Conservation (phyloP, 2,113 vertebrate genomes). For the Colistium nudipinnis region DNA sequence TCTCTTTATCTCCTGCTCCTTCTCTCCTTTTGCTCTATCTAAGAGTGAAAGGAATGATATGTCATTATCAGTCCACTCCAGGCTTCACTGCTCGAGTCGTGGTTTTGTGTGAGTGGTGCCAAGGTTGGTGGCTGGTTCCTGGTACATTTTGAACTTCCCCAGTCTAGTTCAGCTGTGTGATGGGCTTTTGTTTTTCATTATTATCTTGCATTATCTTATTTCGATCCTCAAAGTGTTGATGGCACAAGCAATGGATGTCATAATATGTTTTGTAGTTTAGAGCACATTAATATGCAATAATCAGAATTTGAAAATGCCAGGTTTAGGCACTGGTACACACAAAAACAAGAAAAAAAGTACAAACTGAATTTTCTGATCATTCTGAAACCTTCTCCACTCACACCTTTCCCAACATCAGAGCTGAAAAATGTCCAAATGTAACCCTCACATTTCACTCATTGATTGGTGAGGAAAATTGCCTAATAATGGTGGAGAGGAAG, state of each 20-base stretch:
- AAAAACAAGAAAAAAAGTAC: too few species aligned
- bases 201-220: not conserved
- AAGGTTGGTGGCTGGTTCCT: conserved; percentile 46
- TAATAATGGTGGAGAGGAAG: not conserved
- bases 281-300: not conserved
- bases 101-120: conserved; percentile 40
- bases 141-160: conserved; percentile 35
- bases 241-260: not conserved
- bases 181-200: conserved; percentile 46
- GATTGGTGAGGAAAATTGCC: not conserved
- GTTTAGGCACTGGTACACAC: not conserved
- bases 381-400: not conserved
- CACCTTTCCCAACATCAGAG: not conserved
- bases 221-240: not conserved
- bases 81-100: conserved; percentile 52
- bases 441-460: too few species aligned
- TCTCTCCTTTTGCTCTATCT: conserved; percentile 41
- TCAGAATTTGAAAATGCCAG: not conserved
- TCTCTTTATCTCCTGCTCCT: conserved; percentile 59
- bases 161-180: conserved; percentile 32
- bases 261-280: conserved; percentile 7
- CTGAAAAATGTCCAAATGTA: not conserved
- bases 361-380: too few species aligned
- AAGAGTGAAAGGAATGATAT: conserved; percentile 69
- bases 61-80: conserved; percentile 73